Conservation (phyloP, 2,888 invertebrate species). For the Drosophila colorata region DNA sequence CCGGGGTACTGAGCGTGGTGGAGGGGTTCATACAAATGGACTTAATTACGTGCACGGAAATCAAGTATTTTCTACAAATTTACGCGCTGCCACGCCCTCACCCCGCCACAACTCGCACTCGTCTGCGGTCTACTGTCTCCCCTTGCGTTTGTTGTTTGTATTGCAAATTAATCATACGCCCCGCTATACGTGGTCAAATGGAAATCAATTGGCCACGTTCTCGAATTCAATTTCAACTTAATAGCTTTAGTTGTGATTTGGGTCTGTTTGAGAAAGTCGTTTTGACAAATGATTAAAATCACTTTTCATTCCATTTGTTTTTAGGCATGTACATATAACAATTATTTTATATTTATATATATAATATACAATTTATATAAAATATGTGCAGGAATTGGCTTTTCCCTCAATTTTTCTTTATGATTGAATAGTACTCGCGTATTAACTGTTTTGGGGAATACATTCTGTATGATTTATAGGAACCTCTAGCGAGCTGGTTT, state of each 20-base stretch:
- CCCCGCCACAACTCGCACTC: conserved; percentile 27
- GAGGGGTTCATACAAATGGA: conserved; percentile 69
- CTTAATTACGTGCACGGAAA: conserved; percentile 80
- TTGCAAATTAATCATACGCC: conserved; percentile 80
- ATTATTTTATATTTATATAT: no score
- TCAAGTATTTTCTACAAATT: conserved; percentile 80
- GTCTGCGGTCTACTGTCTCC: conserved; percentile 62
- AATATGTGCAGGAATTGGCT: not conserved
- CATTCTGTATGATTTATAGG: conserved; percentile 41
- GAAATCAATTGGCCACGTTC: conserved; percentile 58
- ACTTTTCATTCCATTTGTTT: no score
- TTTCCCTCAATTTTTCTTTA: not conserved
- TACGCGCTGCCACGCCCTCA: conserved; percentile 51
- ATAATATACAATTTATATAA: not conserved
- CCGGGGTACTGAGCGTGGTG: conserved; percentile 12
- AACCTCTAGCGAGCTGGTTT: conserved; percentile 2
- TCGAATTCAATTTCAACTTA: conserved; percentile 33
- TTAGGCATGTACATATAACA: no score
- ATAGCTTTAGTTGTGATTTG: not conserved
- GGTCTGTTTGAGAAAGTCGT: not conserved
- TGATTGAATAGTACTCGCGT: not conserved
- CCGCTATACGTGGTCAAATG: conserved; percentile 42
- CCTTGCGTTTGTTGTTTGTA: conserved; percentile 67
- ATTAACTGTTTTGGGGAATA: conserved; percentile 35
- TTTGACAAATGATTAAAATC: not conserved